Percentiles rank a stretch among this genome's conserved stretches.
Evolutionary conservation across 2,113 vertebrate species (phyloP).

Genomic region (Protobothrops mucrosquamatus): DNA sequence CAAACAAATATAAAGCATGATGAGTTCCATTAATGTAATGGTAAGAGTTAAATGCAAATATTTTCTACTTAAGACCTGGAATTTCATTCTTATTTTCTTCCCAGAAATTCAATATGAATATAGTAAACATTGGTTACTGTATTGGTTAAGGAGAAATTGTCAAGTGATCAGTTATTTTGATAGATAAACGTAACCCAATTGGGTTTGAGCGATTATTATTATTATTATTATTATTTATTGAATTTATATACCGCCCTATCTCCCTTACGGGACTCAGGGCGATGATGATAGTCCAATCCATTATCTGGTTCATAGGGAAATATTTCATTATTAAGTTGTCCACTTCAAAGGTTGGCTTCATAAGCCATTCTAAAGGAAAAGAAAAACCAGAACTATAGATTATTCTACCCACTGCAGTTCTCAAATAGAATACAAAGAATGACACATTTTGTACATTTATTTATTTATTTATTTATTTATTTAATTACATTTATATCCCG

Average conservation of each 20-base stretch:
- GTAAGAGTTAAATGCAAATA: not conserved
- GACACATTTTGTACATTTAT: not conserved
- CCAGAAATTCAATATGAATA: not conserved
- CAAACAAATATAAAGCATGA: not conserved
- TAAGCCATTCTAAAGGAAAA: not conserved
- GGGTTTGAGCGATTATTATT: not conserved
- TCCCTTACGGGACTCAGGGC: too few relatives aligned
- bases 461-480: too few relatives aligned
- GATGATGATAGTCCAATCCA: not conserved
- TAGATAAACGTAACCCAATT: not conserved
- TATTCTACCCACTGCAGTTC: not conserved
- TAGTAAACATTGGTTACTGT: not conserved
- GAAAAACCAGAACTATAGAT: not conserved
- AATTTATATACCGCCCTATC: too few relatives aligned
- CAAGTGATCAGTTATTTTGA: not conserved
- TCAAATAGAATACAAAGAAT: not conserved
- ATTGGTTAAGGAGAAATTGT: not conserved
- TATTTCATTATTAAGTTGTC: not conserved
- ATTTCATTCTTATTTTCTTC: not conserved
- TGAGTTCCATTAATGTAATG: not conserved
- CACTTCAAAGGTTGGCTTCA: not conserved
- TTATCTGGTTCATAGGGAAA: not conserved
- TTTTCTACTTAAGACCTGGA: not conserved
- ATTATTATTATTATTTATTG: too few relatives aligned
- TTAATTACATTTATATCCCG: too few relatives aligned